Base-by-base conservation (phyloP, 2,797 vertebrate species). In the Cirrhinus molitorella region DNA sequence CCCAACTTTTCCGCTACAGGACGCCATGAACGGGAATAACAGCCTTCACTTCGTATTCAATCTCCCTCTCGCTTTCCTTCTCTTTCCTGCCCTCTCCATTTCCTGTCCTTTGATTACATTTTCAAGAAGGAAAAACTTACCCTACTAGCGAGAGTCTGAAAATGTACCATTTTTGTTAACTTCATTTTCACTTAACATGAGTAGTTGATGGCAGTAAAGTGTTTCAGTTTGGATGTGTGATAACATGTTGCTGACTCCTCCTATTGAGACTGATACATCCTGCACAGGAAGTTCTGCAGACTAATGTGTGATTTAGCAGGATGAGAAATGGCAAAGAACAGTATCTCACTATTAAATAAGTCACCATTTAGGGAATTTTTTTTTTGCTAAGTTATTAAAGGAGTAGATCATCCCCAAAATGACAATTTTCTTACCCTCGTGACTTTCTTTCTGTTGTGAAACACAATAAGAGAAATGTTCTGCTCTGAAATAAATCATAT, bases 1-100 rank as follows among this genome's bases (percentile, higher is more conserved):
- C 94, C 92, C 92, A 92, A 95, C 93, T 87, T 91, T 92, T 91
- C 89, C 79, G 83, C 83, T 81, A 85, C 87, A 84, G 90, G 87
- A 88, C 85, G 77, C 83, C 88, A 87, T 85, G 88, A 93, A 87
- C 68, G 85, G 91, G 86, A 88, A 94, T 94, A 94, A 91, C 92
- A 93, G 89, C 66, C 82, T 90, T 90, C 86, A 71, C 83, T 88
- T 83, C 88, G 91, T 91, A 92, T 92, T 91, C 90, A 88, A 81
- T 87, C 89, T 88, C 87, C 85, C 59, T 87, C 84, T 68, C 88
- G 77, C 77, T 72, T 79, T 73, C 80, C n/a, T 47, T 71, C 59
- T 68, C 31, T 66, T 55, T 83, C 43, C 83, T 71, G 49, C 84
- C 74, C 73, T 49, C 81, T 68, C 82, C 28, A 21, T 66, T 53